phyloP scores from a whole-genome alignment of 2,797 vertebrate genomes.

The Sphaeramia orbicularis region DNA sequence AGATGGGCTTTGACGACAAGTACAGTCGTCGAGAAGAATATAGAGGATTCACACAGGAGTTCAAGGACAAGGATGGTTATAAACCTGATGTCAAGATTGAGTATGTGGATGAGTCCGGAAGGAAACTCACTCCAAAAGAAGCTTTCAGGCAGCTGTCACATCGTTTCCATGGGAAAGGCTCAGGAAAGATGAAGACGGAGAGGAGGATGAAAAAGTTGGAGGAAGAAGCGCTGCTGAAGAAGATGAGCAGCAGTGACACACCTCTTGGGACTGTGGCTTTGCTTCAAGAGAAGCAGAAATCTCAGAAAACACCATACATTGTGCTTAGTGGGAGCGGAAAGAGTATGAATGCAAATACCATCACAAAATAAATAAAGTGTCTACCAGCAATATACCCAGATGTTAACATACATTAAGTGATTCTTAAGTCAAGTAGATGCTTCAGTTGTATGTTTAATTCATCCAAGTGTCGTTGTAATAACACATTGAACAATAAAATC shows the following conservation, averaged over 20 bases:
- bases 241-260: slow-evolving; percentile 97
- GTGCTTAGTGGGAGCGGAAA: slow-evolving; percentile 95
- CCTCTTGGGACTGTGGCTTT: slow-evolving; percentile 93
- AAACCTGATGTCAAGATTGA: slow-evolving; percentile 94
- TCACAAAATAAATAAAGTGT: slow-evolving; percentile 74
- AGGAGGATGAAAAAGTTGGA: slow-evolving; percentile 95
- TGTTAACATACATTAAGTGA: not conserved
- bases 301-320: slow-evolving; percentile 95
- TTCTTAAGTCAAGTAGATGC: slow-evolving; percentile 45
- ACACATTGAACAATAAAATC: slow-evolving; percentile 61
- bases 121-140: slow-evolving; percentile 94
- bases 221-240: slow-evolving; percentile 94
- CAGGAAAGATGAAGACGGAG: slow-evolving; percentile 97
- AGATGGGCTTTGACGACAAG: slow-evolving; percentile 96
- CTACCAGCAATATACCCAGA: not conserved
- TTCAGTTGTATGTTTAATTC: slow-evolving; percentile 19
- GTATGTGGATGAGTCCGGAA: slow-evolving; percentile 94
- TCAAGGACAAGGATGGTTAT: slow-evolving; percentile 93
- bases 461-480: slow-evolving; percentile 39
- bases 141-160: slow-evolving; percentile 95
- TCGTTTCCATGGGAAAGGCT: slow-evolving; percentile 94
- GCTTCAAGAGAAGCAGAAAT: slow-evolving; percentile 96
- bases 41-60: slow-evolving; percentile 95
- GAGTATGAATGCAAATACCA: slow-evolving; percentile 92
- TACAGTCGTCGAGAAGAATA: slow-evolving; percentile 94